A percentile compares a stretch with the other conserved stretches of the same genome.
Conservation (phyloP, 1,140 invertebrate species). For the Vanessa atalanta region DNA sequence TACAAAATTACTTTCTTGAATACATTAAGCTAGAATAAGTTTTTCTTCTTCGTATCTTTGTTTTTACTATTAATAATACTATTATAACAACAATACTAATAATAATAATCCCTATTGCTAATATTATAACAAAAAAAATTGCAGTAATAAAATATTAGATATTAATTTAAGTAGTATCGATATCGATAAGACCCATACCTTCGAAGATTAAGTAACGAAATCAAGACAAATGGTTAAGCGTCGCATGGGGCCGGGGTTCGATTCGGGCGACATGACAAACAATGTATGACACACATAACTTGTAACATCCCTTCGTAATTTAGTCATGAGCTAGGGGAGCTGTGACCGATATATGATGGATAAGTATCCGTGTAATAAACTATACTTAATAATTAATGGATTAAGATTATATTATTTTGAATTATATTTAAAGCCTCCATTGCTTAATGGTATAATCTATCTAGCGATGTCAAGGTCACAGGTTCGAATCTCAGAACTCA, state of each 20-base stretch:
- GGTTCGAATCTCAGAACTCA: no score
- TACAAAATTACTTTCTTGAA: no score
- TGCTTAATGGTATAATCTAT: no score
- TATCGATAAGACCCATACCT: constrained; percentile 46
- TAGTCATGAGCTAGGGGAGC: constrained; percentile 55
- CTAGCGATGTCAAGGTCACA: no score
- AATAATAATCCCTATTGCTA: no score
- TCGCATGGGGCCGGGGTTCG: constrained; percentile 61
- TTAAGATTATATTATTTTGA: neutral
- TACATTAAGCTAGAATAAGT: no score
- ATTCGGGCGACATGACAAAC: constrained; percentile 74
- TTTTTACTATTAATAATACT: no score
- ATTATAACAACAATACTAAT: no score
- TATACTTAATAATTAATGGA: neutral
- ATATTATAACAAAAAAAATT: no score
- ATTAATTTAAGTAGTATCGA: neutral
- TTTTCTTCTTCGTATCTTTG: no score
- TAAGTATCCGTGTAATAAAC: neutral
- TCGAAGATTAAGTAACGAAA: constrained; percentile 62
- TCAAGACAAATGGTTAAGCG: constrained; percentile 76
- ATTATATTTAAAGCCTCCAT: neutral
- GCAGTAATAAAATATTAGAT: no score
- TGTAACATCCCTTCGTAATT: constrained; percentile 64
- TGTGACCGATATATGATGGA: constrained; percentile 18
- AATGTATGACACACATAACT: constrained; percentile 79